Conservation (phyloP, 2,797 vertebrate genomes). For the Lophius americanus region DNA sequence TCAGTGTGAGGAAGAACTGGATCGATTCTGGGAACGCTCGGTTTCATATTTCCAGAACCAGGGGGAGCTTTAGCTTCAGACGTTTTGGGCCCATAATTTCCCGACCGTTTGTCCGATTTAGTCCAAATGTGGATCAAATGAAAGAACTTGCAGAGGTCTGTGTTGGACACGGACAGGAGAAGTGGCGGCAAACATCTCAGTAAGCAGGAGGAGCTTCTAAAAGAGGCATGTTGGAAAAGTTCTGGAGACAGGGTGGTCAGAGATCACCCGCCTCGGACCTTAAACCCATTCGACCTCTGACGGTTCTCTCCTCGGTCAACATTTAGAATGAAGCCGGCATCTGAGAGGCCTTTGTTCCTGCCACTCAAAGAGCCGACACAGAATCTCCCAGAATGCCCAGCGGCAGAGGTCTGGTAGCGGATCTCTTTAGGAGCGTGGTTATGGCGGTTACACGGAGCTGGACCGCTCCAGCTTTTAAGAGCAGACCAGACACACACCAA, state of each 20-base stretch:
- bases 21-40: too few species aligned
- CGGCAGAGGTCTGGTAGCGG: background rate
- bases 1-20: too few species aligned
- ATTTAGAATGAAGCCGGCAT: background rate
- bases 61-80: too few species aligned
- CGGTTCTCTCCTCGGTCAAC: conserved; percentile 6
- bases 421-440: background rate
- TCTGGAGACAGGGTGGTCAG: background rate
- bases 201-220: background rate
- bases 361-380: background rate
- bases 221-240: too few species aligned
- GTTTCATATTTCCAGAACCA: too few species aligned
- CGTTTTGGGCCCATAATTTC: too few species aligned
- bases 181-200: background rate
- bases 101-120: too few species aligned
- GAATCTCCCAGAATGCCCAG: background rate
- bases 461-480: too few species aligned
- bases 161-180: background rate
- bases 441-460: background rate
- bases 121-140: too few species aligned
- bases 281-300: background rate
- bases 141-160: too few species aligned
- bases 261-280: background rate
- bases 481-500: too few species aligned
- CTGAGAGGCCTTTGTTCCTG: background rate